Conservation (phyloP, 2,797 vertebrate genomes). For the Fundulus diaphanus region DNA sequence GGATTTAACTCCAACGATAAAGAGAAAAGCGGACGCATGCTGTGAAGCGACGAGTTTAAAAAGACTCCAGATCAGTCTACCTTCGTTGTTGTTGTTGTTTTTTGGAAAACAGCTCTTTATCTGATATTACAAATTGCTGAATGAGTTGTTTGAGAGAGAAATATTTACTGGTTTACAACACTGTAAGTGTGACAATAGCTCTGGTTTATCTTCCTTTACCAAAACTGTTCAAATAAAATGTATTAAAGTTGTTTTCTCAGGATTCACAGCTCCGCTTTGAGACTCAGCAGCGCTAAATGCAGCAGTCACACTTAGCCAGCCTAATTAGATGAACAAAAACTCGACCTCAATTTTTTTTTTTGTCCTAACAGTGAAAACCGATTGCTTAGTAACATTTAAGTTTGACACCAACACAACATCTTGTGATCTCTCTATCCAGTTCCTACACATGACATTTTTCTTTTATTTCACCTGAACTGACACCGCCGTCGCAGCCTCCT, state of each 20-base stretch:
- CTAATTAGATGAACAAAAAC: not conserved
- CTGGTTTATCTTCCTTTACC: too few species aligned
- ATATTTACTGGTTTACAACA: not conserved
- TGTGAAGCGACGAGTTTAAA: not conserved
- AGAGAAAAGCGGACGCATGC: not conserved
- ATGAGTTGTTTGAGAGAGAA: not conserved
- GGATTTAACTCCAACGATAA: not conserved
- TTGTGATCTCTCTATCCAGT: constrained; percentile 2
- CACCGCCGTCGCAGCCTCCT: constrained; percentile 7
- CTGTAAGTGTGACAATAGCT: not conserved
- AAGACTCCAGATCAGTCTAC: not conserved
- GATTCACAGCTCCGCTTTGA: not conserved
- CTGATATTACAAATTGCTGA: not conserved
- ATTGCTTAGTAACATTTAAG: not conserved
- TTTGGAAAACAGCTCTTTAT: not conserved
- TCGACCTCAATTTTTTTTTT: not conserved
- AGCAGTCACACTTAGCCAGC: not conserved
- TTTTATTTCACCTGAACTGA: constrained; percentile 29
- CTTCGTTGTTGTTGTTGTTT: too few species aligned
- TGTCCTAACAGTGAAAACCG: not conserved
- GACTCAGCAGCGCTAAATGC: not conserved
- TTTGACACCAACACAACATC: constrained; percentile 1
- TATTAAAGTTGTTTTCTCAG: not conserved
- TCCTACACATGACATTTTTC: not conserved
- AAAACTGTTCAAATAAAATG: not conserved